Conservation (phyloP, 2,113 vertebrate species). For the Vulpes lagopus region DNA sequence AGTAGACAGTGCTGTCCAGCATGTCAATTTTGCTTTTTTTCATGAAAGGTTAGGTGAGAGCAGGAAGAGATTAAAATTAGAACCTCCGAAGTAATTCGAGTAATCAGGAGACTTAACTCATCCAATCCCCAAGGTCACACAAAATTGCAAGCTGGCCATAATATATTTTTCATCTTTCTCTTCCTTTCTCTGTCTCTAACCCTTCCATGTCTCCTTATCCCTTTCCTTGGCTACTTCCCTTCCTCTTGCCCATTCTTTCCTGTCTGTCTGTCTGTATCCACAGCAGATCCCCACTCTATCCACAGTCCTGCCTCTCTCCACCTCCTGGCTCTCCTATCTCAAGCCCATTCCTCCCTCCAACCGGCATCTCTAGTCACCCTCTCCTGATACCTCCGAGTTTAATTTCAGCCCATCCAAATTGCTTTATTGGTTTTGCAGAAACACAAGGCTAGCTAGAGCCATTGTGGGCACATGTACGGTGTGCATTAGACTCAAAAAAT, state of each 20-base stretch:
- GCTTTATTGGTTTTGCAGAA: conserved; percentile 79
- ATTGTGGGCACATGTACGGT: background rate
- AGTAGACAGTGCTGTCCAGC: background rate
- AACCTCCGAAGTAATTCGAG: background rate
- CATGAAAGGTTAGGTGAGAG: background rate
- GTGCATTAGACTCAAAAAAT: conserved; percentile 79
- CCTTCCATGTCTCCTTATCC: background rate
- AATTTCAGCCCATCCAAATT: conserved; percentile 81
- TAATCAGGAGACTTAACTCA: background rate
- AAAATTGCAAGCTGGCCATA: background rate
- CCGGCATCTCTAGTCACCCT: conserved; percentile 63
- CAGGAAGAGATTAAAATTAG: background rate
- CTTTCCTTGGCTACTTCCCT: background rate
- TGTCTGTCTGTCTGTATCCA: background rate
- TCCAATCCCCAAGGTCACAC: background rate
- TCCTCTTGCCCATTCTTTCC: background rate
- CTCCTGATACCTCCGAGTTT: conserved; percentile 63
- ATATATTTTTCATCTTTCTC: background rate
- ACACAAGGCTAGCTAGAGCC: conserved; percentile 71
- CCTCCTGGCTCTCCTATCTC: fast-evolving
- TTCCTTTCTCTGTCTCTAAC: background rate
- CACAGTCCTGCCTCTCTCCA: background rate
- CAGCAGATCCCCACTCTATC: no score
- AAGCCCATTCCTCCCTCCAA: background rate
- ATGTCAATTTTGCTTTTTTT: background rate